A percentile compares a stretch with the other conserved stretches of the same genome.
Evolutionary conservation across 2,113 vertebrate genomes (phyloP).

Genomic region (Laticauda laticaudata): DNA sequence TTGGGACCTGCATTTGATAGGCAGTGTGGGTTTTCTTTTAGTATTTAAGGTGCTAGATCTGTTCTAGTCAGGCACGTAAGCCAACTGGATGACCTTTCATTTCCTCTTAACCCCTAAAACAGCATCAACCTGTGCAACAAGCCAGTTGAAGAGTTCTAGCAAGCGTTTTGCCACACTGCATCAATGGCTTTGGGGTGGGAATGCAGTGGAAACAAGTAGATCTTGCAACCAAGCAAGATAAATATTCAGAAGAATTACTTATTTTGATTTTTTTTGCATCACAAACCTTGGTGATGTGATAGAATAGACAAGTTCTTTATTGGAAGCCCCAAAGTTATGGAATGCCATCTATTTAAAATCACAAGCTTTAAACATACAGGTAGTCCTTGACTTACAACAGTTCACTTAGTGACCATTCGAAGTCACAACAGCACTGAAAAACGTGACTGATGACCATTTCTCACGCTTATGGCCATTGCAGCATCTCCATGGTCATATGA

Average conservation of each 20-base stretch:
- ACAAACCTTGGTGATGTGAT: background rate
- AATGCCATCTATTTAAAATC: background rate
- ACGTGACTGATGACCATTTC: too few relatives aligned
- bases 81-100: background rate
- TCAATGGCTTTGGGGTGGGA: background rate
- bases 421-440: too few relatives aligned
- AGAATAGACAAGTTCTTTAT: background rate
- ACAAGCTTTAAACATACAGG: background rate
- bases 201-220: background rate
- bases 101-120: background rate
- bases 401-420: too few relatives aligned
- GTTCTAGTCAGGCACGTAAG: background rate
- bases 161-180: background rate
- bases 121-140: background rate
- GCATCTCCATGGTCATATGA: too few relatives aligned
- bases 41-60: background rate
- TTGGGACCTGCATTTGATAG: background rate
- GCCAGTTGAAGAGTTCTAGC: background rate
- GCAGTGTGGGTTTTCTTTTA: background rate
- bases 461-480: too few relatives aligned
- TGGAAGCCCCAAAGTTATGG: background rate
- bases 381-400: too few relatives aligned
- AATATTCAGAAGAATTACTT: background rate
- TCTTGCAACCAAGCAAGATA: background rate
- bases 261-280: background rate